Evolutionary conservation across 2,888 invertebrate species (phyloP).

Genomic region (Aphodius granarius): DNA sequence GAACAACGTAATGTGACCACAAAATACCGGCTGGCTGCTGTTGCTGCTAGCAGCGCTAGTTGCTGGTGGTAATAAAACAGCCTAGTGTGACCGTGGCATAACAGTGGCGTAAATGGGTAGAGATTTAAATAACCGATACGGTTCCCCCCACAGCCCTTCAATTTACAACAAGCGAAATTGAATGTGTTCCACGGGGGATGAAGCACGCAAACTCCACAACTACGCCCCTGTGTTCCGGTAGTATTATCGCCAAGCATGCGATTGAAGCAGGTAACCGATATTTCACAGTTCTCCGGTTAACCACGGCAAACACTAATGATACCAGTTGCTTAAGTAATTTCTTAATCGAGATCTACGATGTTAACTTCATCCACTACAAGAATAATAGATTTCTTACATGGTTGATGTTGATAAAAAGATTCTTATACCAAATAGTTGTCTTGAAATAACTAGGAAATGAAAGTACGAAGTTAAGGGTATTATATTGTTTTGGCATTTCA

Average conservation of each 20-base stretch:
- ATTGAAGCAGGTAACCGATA: neutral
- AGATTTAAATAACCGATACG: conserved; percentile 6
- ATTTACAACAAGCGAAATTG: conserved; percentile 21
- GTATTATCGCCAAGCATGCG: conserved; percentile 16
- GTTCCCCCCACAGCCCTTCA: conserved; percentile 4
- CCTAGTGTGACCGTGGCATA: no score
- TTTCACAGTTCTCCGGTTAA: neutral
- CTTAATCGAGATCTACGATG: neutral
- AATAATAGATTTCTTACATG: neutral
- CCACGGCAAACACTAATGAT: neutral
- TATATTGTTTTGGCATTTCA: no score
- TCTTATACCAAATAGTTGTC: no score
- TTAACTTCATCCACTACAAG: neutral
- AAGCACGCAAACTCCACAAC: conserved; percentile 13
- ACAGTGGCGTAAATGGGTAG: neutral
- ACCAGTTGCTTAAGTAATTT: neutral
- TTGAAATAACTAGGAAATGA: no score
- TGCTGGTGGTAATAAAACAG: no score
- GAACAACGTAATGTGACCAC: no score
- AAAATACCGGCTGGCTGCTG: no score
- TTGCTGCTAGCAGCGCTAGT: no score
- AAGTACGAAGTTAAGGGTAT: no score
- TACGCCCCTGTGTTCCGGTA: conserved; percentile 1
- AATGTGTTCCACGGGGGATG: conserved; percentile 18
- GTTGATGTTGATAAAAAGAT: neutral